A percentile compares a stretch with the other conserved stretches of the same genome.
Evolutionary conservation across 2,797 vertebrate species (phyloP).

Genomic region (Silurus lanzhouensis): DNA sequence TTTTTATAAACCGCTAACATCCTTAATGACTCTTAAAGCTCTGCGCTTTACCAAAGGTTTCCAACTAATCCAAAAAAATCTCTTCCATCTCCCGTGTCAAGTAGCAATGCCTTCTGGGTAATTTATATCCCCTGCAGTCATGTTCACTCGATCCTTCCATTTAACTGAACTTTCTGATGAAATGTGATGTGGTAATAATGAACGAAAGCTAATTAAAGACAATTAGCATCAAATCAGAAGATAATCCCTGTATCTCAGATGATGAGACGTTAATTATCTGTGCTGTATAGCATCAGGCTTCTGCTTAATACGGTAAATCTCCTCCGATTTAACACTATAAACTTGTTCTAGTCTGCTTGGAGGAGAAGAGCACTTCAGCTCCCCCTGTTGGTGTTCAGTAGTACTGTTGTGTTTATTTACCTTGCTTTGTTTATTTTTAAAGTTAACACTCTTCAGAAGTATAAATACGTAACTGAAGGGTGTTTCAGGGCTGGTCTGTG

Average conservation of each 20-base stretch:
- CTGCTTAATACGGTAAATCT: background rate
- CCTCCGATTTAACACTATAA: background rate
- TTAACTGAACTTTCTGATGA: background rate
- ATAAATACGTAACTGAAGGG: too few relatives aligned
- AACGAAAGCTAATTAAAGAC: background rate
- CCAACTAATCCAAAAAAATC: background rate
- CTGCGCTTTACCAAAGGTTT: background rate
- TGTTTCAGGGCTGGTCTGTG: too few relatives aligned
- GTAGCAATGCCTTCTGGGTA: conserved; percentile 1
- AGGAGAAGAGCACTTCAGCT: background rate
- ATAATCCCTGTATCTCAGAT: background rate
- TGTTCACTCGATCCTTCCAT: background rate
- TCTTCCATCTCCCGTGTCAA: background rate
- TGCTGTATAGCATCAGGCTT: background rate
- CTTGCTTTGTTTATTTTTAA: background rate
- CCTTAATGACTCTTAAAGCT: background rate
- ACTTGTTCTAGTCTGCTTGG: background rate
- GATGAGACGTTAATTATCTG: background rate
- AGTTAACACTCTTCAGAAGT: too few relatives aligned
- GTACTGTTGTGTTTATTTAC: too few relatives aligned
- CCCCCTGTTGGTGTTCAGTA: background rate
- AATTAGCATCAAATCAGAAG: conserved; percentile 5
- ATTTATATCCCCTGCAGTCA: background rate
- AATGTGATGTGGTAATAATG: background rate
- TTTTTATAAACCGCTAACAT: background rate